Base-by-base conservation (phyloP, 2,888 invertebrate species). In the Spilarctia lutea region DNA sequence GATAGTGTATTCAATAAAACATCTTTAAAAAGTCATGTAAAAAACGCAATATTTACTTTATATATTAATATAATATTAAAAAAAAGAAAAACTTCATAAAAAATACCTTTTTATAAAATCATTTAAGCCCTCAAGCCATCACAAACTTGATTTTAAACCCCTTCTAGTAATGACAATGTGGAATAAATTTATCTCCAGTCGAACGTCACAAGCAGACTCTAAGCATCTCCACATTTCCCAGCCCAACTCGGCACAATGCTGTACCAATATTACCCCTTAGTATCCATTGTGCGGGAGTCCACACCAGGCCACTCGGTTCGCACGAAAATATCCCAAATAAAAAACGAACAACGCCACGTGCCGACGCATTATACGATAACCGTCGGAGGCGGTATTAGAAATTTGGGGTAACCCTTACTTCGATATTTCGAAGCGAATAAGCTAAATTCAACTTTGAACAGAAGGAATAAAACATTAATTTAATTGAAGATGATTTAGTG, bases 281-380 rank as follows among this genome's bases (percentile, higher is more conserved):
- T 82, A 79, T 72, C 87, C 88, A 91, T 92, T 93, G 91, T 91
- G 85, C 76, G 84, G 82, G 87, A 87, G 92, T 92, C 94, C 77
- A 82, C 88, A 92, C 92, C 94, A 94, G 94, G 93, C 91, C 93
- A 93, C 94, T 93, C 91, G 83, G 91, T 94, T 94, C 94, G 94
- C 95, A 95, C 95, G 91, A 87, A 92, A 93, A 94, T 90, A 91
- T 90, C 91, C 92, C 63, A 63, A 91, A 94, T 94, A 94, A 95
- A 95, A 94, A 95, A 93, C 90, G 90, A 90, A 88, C 84, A 85
- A 81, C 84, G 86, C 89, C 95, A 95, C 96, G 96, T 94, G 95
- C 91, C 92, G 77, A 85, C 82, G 91, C 94, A 94, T 95, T 95
- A 94, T 95, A 92, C 94, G 94, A 94, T 95, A 95, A 95, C 95